These are phyloP conservation scores for Poeciliopsis turneri DNA, from an alignment of 2,797 vertebrate species.

Conservation along the genomic window DNA sequence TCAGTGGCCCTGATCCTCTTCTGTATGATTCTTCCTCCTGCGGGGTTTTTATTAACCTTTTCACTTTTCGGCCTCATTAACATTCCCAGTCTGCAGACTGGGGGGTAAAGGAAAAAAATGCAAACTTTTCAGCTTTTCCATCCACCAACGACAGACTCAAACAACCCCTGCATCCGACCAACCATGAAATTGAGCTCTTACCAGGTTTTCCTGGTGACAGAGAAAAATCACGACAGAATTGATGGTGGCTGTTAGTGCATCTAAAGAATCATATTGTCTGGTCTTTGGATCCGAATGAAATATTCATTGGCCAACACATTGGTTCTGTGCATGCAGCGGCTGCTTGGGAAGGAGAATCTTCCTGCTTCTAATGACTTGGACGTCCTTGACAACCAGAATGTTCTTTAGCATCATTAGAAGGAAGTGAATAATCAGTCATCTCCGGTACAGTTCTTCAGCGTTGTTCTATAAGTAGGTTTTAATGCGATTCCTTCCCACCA, in stretches of 20 bases:
- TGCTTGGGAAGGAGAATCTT: slow-evolving; percentile 19
- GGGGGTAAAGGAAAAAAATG: slow-evolving; percentile 44
- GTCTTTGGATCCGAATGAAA: slow-evolving; percentile 74
- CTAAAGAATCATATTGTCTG: slow-evolving; percentile 71
- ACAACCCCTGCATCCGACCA: slow-evolving; percentile 76
- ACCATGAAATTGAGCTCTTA: slow-evolving; percentile 89
- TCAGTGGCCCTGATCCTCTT: no score
- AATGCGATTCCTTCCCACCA: slow-evolving; percentile 29
- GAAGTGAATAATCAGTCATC: slow-evolving; percentile 33
- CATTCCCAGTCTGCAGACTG: slow-evolving; percentile 57
- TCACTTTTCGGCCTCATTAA: slow-evolving; percentile 74
- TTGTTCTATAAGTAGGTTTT: slow-evolving; percentile 41
- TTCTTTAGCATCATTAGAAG: slow-evolving; percentile 11
- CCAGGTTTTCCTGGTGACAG: slow-evolving; percentile 78
- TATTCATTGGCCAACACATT: slow-evolving; percentile 72
- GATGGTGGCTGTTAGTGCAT: slow-evolving; percentile 74
- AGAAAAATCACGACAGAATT: slow-evolving; percentile 79
- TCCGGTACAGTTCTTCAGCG: slow-evolving; percentile 17
- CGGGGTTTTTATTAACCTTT: slow-evolving; percentile 74
- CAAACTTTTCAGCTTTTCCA: slow-evolving; percentile 61
- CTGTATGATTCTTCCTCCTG: slow-evolving; percentile 46
- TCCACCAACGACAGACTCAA: slow-evolving; percentile 80
- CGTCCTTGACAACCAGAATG: slow-evolving; percentile 19
- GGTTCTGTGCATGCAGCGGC: slow-evolving; percentile 47
- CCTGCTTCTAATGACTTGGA: slow-evolving; percentile 20